Evolutionary conservation across 2,113 vertebrate species (phyloP).

Genomic region (Pogonocichla stellata): DNA sequence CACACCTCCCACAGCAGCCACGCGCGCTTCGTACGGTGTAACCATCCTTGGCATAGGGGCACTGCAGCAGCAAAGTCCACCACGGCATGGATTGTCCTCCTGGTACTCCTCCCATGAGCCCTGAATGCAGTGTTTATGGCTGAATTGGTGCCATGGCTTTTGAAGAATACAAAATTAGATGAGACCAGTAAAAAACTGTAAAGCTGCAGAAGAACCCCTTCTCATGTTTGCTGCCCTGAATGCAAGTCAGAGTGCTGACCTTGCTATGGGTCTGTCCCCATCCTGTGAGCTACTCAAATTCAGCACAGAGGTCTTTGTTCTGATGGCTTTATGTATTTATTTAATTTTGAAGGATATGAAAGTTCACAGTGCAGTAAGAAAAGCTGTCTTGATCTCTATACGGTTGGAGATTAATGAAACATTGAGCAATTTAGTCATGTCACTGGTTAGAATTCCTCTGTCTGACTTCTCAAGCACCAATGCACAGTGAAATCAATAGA

Average conservation of each 20-base stretch:
- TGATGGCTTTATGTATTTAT: neutral
- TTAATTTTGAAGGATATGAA: neutral
- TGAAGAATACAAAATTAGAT: neutral
- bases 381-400: neutral
- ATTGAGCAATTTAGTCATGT: neutral
- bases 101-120: neutral
- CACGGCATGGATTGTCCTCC: neutral
- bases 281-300: neutral
- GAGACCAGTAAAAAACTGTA: neutral
- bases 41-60: neutral
- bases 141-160: neutral
- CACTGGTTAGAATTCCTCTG: neutral
- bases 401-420: neutral
- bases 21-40: fast-evolving
- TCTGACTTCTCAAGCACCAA: neutral
- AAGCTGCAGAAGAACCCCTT: neutral
- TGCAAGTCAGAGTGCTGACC: neutral
- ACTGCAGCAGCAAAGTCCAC: neutral
- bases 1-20: neutral
- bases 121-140: neutral
- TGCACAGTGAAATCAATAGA: neutral
- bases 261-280: neutral
- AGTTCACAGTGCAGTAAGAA: neutral
- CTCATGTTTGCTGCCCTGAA: neutral
- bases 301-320: neutral